phyloP scores from a whole-genome alignment of 2,113 vertebrate species.

The Plecotus auritus region DNA sequence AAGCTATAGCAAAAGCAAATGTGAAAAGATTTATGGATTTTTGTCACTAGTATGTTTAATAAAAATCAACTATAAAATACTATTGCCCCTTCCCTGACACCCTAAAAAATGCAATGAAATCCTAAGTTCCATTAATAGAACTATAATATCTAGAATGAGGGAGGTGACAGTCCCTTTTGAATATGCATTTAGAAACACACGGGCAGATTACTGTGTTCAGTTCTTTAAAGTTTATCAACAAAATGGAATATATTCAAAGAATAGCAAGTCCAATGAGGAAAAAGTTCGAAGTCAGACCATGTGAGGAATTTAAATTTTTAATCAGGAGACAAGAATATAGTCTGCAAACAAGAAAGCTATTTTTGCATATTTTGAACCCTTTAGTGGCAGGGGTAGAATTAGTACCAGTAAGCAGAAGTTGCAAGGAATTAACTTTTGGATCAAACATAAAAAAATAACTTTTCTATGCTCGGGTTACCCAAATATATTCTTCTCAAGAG shows the following conservation, averaged over 20 bases:
- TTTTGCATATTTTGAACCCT: background rate
- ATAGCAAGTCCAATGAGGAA: background rate
- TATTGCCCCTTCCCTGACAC: background rate
- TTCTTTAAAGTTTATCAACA: background rate
- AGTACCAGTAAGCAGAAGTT: background rate
- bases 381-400: background rate
- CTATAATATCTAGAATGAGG: background rate
- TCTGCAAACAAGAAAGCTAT: background rate
- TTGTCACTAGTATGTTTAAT: background rate
- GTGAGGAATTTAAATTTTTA: background rate
- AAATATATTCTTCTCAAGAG: background rate
- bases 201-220: background rate
- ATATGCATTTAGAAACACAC: background rate
- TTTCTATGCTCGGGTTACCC: background rate
- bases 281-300: background rate
- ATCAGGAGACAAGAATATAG: slow-evolving; percentile 5
- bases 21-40: background rate
- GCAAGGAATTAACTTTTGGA: background rate
- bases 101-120: background rate
- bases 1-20: background rate
- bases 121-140: background rate
- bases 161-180: background rate
- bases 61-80: slow-evolving; percentile 12
- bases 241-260: background rate
- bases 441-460: slow-evolving; percentile 5